Conservation (phyloP, 2,888 invertebrate genomes). For the Ceramica pisi region DNA sequence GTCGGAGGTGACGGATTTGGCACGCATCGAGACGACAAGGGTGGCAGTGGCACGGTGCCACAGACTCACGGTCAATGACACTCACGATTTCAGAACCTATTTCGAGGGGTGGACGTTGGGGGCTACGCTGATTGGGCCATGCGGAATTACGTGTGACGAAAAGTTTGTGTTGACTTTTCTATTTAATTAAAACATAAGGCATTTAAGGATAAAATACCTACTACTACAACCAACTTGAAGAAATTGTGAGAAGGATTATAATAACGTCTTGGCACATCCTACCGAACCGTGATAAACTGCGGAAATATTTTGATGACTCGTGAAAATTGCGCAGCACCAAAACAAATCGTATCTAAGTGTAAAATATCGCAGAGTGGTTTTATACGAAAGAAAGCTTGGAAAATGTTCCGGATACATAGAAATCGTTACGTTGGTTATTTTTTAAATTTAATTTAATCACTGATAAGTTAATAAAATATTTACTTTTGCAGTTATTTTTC, state of each 20-base stretch:
- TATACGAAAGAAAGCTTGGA: not conserved
- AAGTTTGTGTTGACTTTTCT: not conserved
- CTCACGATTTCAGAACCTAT: constrained; percentile 63
- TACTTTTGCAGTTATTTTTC: not conserved
- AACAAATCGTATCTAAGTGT: constrained; percentile 32
- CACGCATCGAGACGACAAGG: constrained; percentile 57
- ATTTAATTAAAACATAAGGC: not conserved
- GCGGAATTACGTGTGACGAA: constrained; percentile 8
- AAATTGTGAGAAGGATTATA: not conserved
- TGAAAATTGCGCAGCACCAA: constrained; percentile 40
- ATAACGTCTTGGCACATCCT: no score
- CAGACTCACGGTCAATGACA: constrained; percentile 74
- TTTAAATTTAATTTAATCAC: not conserved
- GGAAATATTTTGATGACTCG: constrained; percentile 30
- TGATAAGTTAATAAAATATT: not conserved
- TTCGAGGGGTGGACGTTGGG: constrained; percentile 44
- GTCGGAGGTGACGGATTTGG: constrained; percentile 63
- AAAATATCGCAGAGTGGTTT: constrained; percentile 5
- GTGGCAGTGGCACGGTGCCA: constrained; percentile 67
- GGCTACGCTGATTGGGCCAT: constrained; percentile 31
- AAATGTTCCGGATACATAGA: not conserved
- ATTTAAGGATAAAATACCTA: not conserved
- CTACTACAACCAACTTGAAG: not conserved
- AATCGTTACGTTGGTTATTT: not conserved
- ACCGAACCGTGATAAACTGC: constrained; percentile 12